A percentile compares a stretch with the other conserved stretches of the same genome.
phyloP scores from a whole-genome alignment of 37 sponge, comb jelly and placozoan genomes.

The Geodia barretti region DNA sequence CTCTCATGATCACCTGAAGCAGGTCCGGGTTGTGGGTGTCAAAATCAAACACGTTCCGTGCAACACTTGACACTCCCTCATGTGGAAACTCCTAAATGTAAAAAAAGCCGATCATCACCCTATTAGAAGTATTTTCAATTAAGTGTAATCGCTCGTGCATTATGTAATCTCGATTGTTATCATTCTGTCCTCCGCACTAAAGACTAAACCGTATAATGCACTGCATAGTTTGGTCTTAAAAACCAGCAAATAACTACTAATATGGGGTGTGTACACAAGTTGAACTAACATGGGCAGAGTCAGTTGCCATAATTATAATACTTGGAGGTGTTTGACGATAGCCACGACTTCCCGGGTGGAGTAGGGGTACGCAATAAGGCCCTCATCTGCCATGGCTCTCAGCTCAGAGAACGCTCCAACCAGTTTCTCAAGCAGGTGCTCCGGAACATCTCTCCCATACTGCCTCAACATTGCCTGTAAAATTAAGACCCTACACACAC shows the following conservation, averaged over 20 bases:
- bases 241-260: too few species aligned
- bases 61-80: conserved; percentile 72
- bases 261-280: too few species aligned
- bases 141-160: too few species aligned
- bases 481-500: too few species aligned
- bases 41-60: conserved; percentile 92
- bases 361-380: conserved; percentile 87
- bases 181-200: too few species aligned
- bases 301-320: too few species aligned
- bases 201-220: too few species aligned
- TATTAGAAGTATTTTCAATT: neutral
- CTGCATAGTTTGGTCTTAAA: too few species aligned
- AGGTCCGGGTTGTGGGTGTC: conserved; percentile 78
- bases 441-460: conserved; percentile 80
- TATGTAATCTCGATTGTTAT: too few species aligned
- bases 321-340: conserved; percentile 87
- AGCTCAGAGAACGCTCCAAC: conserved; percentile 85
- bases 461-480: conserved; percentile 76
- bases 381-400: conserved; percentile 82
- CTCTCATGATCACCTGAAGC: conserved; percentile 55
- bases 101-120: neutral
- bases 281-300: too few species aligned
- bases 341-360: conserved; percentile 92
- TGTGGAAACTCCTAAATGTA: conserved; percentile 66
- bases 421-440: conserved; percentile 68